Base-by-base conservation (phyloP, 2,888 invertebrate genomes). In the Caenorhabditis zanzibari region DNA sequence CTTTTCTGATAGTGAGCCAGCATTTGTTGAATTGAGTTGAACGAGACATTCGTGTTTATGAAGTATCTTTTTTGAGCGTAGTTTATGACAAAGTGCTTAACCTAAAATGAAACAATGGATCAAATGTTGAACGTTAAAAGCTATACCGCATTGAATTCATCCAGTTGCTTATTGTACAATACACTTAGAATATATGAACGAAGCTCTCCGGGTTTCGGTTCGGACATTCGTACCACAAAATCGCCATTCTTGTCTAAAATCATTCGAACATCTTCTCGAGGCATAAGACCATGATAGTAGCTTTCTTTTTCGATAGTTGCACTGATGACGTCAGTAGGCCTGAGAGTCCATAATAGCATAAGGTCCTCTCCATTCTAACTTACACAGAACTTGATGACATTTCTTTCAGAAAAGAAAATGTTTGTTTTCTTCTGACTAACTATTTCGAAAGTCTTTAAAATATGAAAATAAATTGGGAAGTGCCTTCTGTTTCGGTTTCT, bases 261-360 rank as follows among this genome's bases (percentile, higher is more conserved):
- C 61, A 64, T n/a, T 12, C 80, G 86, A 32, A 89, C 88, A 61
- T 89, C 89, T 68, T 89, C 89, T n/a, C 88, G 79, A 9, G 88
- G 88, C 61, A 89, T 63, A 19, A 88, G 64, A 22, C 89, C 89
- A 61, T 89, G 89, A 68, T 85, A 88, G 38, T 77, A 86, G 10
- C 14, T 3, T 38, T 84, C 80, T 26, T 59, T 58, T 26, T 79
- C 82, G 10, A 66, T 35, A 4, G 49, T 28, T 14, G 52, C 66
- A 66, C 19, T 52, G 5, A 47, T 44, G 5, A 35, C n/a, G 14
- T 66, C 52, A 35, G 49, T 32, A 28, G 49, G 52, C 22, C 66
- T 66, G 32, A 35, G 16, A 52, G 24, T 54, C 3, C 1, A 2
- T 26, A 7, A 32, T 32, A 7, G 7, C 32, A 32, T 4, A 32